Percentiles rank a stretch among this genome's conserved stretches.
Conservation (phyloP, 2,113 vertebrate species). For the Callopanchax toddi region DNA sequence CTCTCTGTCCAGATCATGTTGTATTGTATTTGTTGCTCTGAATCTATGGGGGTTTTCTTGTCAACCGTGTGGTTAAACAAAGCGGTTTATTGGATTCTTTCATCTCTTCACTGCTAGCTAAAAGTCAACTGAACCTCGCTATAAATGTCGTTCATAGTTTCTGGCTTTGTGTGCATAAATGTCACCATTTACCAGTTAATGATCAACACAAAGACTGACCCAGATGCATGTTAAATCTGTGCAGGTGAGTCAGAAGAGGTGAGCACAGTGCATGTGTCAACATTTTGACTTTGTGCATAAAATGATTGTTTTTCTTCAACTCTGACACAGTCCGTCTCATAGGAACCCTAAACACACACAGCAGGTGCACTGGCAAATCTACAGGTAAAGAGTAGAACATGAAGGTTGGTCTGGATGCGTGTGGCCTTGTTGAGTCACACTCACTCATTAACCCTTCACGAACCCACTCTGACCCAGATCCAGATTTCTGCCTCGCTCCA, state of each 20-base stretch:
- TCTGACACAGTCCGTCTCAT: no score
- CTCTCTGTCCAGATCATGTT: no score
- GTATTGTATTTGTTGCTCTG: no score
- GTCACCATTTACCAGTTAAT: constrained; percentile 25
- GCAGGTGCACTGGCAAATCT: not conserved
- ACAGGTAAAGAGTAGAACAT: not conserved
- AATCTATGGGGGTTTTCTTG: no score
- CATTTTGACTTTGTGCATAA: not conserved
- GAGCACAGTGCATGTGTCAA: not conserved
- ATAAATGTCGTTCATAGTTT: constrained; percentile 2
- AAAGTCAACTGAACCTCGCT: not conserved
- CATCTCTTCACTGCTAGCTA: no score
- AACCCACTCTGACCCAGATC: constrained; percentile 11
- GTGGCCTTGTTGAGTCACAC: constrained; percentile 21
- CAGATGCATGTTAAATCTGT: no score
- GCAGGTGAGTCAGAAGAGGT: not conserved
- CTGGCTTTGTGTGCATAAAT: not conserved
- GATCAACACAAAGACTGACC: constrained; percentile 39
- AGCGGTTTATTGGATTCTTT: not conserved
- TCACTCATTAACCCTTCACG: constrained; percentile 22
- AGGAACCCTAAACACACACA: not conserved
- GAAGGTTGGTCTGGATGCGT: not conserved
- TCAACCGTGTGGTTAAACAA: no score
- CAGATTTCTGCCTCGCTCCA: constrained; percentile 26
- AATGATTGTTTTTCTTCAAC: not conserved